phyloP scores from a whole-genome alignment of 2,888 invertebrate genomes.

The Theodoxus fluviatilis region DNA sequence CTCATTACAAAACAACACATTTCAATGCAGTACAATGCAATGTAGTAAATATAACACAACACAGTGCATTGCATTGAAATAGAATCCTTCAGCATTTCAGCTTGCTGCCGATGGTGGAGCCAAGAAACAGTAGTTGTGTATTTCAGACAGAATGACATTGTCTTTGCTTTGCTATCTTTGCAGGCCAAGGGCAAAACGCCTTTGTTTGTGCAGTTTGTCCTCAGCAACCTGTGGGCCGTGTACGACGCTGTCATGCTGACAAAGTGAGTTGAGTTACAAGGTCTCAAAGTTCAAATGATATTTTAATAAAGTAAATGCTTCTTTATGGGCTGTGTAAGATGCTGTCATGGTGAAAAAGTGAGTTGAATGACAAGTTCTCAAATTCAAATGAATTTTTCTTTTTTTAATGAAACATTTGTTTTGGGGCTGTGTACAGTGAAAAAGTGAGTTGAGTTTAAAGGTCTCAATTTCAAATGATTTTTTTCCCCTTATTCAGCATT shows the following conservation, averaged over 20 bases:
- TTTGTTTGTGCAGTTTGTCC: constrained; percentile 87
- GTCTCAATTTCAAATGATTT: too few species aligned
- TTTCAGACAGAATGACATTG: neutral
- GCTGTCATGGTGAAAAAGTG: too few species aligned
- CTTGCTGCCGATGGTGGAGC: neutral
- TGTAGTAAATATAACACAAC: too few species aligned
- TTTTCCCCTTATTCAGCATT: too few species aligned
- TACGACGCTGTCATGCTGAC: constrained; percentile 83
- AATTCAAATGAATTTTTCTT: neutral
- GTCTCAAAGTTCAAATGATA: neutral
- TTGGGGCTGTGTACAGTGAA: constrained; percentile 20
- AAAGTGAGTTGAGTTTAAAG: constrained; percentile 9
- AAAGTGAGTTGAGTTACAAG: constrained; percentile 66
- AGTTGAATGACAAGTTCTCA: too few species aligned
- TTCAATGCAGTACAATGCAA: too few species aligned
- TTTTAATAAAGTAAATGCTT: too few species aligned
- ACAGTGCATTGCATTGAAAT: neutral
- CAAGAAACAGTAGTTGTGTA: neutral
- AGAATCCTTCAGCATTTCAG: neutral
- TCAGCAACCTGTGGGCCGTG: constrained; percentile 89
- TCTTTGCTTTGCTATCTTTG: constrained; percentile 26
- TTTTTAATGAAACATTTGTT: neutral
- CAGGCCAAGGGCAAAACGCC: constrained; percentile 85
- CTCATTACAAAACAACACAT: too few species aligned
- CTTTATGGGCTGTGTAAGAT: too few species aligned